Conservation (phyloP, 2,888 invertebrate species). For the Brachynemurus nebulosus region DNA sequence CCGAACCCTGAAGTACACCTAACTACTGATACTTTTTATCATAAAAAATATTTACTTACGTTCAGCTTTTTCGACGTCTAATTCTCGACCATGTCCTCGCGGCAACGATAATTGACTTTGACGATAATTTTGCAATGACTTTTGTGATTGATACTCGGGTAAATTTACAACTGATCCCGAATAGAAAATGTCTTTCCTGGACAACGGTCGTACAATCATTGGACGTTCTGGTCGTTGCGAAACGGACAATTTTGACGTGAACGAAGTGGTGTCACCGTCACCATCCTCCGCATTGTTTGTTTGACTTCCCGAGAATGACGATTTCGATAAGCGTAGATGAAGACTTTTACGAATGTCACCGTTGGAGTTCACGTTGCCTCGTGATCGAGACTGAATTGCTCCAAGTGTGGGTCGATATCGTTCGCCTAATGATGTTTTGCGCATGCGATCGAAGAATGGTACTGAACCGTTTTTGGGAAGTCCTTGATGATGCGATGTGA, state of each 20-base stretch:
- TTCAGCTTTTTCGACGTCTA: constrained; percentile 50
- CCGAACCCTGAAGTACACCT: too few relatives aligned
- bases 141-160: constrained; percentile 86
- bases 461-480: constrained; percentile 81
- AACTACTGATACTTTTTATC: background rate
- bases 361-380: constrained; percentile 62
- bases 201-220: constrained; percentile 76
- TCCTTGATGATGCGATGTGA: constrained; percentile 57
- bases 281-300: constrained; percentile 40
- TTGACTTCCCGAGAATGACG: constrained; percentile 42
- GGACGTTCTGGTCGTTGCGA: constrained; percentile 38
- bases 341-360: constrained; percentile 52
- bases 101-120: constrained; percentile 85
- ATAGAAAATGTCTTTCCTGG: constrained; percentile 94
- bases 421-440: constrained; percentile 72
- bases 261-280: constrained; percentile 55
- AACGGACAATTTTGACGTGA: constrained; percentile 49
- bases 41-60: constrained; percentile 35
- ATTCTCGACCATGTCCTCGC: constrained; percentile 44
- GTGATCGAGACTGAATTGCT: constrained; percentile 64
- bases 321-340: constrained; percentile 39
- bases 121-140: constrained; percentile 77
- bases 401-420: constrained; percentile 72
- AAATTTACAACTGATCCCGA: constrained; percentile 89
- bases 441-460: constrained; percentile 74